Base-by-base conservation (phyloP, 2,113 vertebrate species). In the Chloroceryle aenea region DNA sequence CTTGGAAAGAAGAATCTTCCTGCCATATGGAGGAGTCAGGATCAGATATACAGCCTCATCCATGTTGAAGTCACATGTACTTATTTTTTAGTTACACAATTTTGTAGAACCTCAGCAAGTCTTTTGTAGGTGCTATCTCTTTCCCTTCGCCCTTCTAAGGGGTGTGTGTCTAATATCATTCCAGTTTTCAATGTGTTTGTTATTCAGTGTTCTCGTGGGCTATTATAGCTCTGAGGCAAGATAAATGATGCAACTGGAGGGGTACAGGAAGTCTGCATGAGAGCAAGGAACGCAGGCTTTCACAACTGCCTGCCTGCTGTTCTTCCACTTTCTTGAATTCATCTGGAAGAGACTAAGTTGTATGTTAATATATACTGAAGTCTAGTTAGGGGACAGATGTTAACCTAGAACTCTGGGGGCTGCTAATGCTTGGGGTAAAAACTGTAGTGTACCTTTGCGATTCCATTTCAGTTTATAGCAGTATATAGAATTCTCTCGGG, bases 1-100 rank as follows among this genome's bases (percentile, higher is more conserved):
- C 59, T 80, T 77, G 61, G 45, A 94, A 75, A 21, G 34, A 87
- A 74, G 34, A 47, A 45, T 29, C 63, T 77, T 87, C 34, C 32
- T 93, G 85, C 50, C 67, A 77, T 80, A 47, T 86, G 82, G 87
- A 93, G 50, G 61, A 93, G 55, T 88, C 42, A 72, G 79, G 43
- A 74, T 74, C 73, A 38, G n/a, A 53, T 7, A 9, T 73, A 56
- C 71, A 73, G 43, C 59, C 3, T 19, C 40, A 85, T 18, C 15
- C 55, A 74, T 47, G 56, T 10, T 59, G n/a, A 91, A 95, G 53
- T 77, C 34, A 17, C 45, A 61, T 18, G 18, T 62, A 79, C 34
- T 85, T 85, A 58, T 23, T 32, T 92, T 85, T 93, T 36, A 74
- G 16, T 71, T 84, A 79, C 32, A 72, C 18, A 20, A 3, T 74